A percentile compares a stretch with the other conserved stretches of the same genome.
Evolutionary conservation across 1,140 invertebrate species (phyloP).

Genomic region (Zaprionus ornatus): DNA sequence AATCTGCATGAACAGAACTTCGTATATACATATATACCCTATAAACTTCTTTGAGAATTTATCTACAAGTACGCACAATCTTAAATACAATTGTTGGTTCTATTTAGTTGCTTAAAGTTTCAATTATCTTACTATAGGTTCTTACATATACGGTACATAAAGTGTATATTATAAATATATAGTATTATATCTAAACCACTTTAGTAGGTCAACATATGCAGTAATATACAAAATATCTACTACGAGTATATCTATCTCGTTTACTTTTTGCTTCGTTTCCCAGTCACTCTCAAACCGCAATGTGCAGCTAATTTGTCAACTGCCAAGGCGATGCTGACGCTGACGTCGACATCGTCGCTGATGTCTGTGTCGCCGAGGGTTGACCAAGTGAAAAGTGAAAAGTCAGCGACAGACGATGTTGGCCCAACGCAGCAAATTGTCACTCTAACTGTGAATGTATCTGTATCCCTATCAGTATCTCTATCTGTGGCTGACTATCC

Average conservation of each 20-base stretch:
- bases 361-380: neutral
- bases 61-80: too few relatives aligned
- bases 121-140: too few relatives aligned
- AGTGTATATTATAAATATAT: too few relatives aligned
- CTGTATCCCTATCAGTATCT: neutral
- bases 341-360: neutral
- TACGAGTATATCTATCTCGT: neutral
- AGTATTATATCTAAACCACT: too few relatives aligned
- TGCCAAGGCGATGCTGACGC: neutral
- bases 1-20: too few relatives aligned
- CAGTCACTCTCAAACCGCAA: slow-evolving; percentile 47
- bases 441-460: neutral
- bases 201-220: neutral
- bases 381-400: slow-evolving; percentile 45
- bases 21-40: too few relatives aligned
- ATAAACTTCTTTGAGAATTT: too few relatives aligned
- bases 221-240: neutral
- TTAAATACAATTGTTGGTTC: too few relatives aligned
- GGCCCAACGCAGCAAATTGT: neutral
- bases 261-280: neutral
- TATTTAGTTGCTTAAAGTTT: too few relatives aligned
- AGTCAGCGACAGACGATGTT: slow-evolving; percentile 66
- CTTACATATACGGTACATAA: too few relatives aligned
- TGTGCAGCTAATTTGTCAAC: slow-evolving; percentile 11
- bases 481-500: neutral